A percentile compares a stretch with the other conserved stretches of the same genome.
phyloP scores from a whole-genome alignment of 1,140 invertebrate genomes.

The Cyclargus thomasi region DNA sequence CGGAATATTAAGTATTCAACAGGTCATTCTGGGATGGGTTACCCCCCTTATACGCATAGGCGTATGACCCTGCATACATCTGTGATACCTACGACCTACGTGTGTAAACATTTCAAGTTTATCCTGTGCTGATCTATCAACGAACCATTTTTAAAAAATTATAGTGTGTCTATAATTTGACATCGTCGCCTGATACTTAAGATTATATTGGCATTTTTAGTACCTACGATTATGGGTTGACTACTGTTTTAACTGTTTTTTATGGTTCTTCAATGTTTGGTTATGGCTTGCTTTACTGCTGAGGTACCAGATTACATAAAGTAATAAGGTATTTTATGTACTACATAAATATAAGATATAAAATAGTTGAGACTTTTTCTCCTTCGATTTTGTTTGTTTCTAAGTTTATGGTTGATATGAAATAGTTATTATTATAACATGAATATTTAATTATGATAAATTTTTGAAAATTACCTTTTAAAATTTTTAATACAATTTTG shows the following conservation, averaged over 20 bases:
- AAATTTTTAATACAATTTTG: too few species aligned
- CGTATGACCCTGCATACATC: too few species aligned
- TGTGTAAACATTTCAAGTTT: too few species aligned
- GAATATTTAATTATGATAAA: too few species aligned
- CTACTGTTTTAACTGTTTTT: slow-evolving; percentile 14
- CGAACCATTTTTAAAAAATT: background rate
- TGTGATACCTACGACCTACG: too few species aligned
- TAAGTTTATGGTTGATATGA: too few species aligned
- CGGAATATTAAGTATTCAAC: too few species aligned
- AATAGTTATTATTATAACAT: too few species aligned
- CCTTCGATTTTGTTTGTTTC: background rate
- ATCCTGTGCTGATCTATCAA: too few species aligned
- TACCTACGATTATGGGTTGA: slow-evolving; percentile 9
- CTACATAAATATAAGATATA: background rate
- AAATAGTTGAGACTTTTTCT: background rate
- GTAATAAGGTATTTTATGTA: slow-evolving; percentile 3
- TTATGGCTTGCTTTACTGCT: slow-evolving; percentile 4
- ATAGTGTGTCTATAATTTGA: background rate
- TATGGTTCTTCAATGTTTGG: background rate
- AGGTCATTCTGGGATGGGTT: too few species aligned
- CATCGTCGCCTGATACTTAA: slow-evolving; percentile 6
- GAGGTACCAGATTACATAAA: slow-evolving; percentile 5
- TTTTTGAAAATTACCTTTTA: too few species aligned
- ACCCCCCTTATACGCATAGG: too few species aligned
- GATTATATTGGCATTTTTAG: slow-evolving; percentile 14